Conservation (phyloP, 2,113 vertebrate genomes). For the Bos indicus region DNA sequence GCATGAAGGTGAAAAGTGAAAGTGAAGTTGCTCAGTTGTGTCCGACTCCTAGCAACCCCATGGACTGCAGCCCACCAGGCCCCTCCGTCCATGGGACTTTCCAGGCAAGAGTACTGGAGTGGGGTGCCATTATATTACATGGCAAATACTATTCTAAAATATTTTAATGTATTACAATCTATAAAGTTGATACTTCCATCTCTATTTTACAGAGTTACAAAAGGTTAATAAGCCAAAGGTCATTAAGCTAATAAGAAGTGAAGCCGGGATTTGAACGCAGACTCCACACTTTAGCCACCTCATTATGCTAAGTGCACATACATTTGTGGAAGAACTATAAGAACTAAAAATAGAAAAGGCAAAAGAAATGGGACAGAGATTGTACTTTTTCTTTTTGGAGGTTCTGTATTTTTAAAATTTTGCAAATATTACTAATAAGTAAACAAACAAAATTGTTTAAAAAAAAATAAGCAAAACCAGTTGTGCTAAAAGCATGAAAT, state of each 20-base stretch:
- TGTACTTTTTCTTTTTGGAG: background rate
- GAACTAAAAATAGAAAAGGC: background rate
- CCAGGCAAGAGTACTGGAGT: too few relatives aligned
- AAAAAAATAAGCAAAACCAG: background rate
- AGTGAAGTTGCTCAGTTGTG: too few relatives aligned
- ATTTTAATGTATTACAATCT: background rate
- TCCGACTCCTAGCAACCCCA: too few relatives aligned
- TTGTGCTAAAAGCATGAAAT: background rate
- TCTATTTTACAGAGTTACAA: background rate
- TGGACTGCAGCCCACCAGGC: too few relatives aligned
- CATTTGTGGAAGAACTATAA: background rate
- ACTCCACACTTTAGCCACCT: background rate
- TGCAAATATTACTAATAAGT: background rate
- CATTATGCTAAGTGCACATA: background rate
- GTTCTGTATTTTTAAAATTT: background rate
- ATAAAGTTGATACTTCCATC: background rate
- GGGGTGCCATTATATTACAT: background rate
- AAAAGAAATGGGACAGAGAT: background rate
- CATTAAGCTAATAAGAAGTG: background rate
- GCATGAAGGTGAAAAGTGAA: too few relatives aligned
- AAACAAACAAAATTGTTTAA: background rate
- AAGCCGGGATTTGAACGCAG: background rate
- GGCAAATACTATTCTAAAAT: background rate
- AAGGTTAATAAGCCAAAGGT: background rate
- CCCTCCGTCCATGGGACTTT: too few relatives aligned